Percentiles rank a stretch among this genome's conserved stretches.
phyloP scores from a whole-genome alignment of 30 jellyfish, hydroid and myxozoan species.

The Chironex yamaguchii region DNA sequence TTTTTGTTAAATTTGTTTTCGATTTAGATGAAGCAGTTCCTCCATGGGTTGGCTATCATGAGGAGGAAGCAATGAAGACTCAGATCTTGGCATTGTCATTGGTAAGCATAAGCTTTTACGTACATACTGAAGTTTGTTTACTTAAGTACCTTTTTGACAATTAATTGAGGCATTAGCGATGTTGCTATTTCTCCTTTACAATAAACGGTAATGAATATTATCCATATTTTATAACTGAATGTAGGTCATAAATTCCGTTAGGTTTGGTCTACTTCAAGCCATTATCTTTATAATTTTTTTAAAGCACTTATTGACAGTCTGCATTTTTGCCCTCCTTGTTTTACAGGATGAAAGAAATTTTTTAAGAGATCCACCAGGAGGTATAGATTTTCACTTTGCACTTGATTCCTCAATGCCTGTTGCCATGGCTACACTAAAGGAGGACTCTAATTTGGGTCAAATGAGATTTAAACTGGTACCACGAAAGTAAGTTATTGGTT shows the following conservation, averaged over 20 bases:
- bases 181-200: too few species aligned
- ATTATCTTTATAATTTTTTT: too few species aligned
- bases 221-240: too few species aligned
- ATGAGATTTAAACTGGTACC: conserved; percentile 43
- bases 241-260: too few species aligned
- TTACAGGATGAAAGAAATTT: conserved; percentile 96
- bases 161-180: too few species aligned
- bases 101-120: too few species aligned
- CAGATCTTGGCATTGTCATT: conserved; percentile 90
- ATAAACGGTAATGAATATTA: too few species aligned
- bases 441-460: conserved; percentile 78
- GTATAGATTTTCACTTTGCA: conserved; percentile 90
- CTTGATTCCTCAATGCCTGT: conserved; percentile 89
- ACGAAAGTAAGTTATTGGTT: background rate
- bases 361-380: conserved; percentile 97
- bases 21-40: conserved; percentile 93
- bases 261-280: too few species aligned
- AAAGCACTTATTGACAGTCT: too few species aligned
- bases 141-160: too few species aligned
- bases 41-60: conserved; percentile 99
- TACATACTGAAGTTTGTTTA: too few species aligned
- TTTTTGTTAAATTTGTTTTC: too few species aligned
- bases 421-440: conserved; percentile 90
- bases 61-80: conserved; percentile 86
- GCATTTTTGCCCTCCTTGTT: background rate